Evolutionary conservation across 1,140 invertebrate genomes (phyloP).

Genomic region (Planococcus citri): DNA sequence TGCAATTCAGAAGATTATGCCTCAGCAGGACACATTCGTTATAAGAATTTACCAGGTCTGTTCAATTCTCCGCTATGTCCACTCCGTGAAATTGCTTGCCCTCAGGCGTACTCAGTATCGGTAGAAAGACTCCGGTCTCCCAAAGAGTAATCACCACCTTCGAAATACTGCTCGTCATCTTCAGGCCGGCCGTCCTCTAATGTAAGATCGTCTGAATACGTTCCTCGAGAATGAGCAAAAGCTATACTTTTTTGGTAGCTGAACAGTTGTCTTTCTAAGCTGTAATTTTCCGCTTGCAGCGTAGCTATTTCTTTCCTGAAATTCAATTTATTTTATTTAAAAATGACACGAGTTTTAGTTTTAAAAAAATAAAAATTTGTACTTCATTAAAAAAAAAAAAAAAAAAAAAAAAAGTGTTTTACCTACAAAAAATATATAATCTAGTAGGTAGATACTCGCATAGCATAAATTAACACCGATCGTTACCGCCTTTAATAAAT

Average conservation of each 20-base stretch:
- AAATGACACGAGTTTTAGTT: neutral
- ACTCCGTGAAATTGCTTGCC: constrained; percentile 10
- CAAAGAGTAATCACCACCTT: constrained; percentile 33
- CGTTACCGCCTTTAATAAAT: too few species aligned
- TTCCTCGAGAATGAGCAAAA: constrained; percentile 49
- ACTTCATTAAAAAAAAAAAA: neutral
- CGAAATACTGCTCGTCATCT: constrained; percentile 31
- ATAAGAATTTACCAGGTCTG: neutral
- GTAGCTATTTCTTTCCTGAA: constrained; percentile 64
- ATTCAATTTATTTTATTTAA: constrained; percentile 22
- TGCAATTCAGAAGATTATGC: too few species aligned
- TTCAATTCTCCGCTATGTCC: neutral
- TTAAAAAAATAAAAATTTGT: neutral
- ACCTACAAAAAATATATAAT: neutral
- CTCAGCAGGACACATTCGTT: too few species aligned
- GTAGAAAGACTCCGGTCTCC: constrained; percentile 50
- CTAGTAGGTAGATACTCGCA: too few species aligned
- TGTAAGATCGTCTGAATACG: constrained; percentile 37
- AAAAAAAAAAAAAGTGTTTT: neutral
- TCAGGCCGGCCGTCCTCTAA: constrained; percentile 31
- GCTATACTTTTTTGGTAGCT: constrained; percentile 76
- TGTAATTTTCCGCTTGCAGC: constrained; percentile 74
- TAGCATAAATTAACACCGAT: too few species aligned
- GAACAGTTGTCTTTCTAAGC: constrained; percentile 70
- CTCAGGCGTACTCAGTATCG: constrained; percentile 61